A percentile compares a stretch with the other conserved stretches of the same genome.
Evolutionary conservation across 1,140 invertebrate genomes (phyloP).

Genomic region (Globodera ellingtonae): DNA sequence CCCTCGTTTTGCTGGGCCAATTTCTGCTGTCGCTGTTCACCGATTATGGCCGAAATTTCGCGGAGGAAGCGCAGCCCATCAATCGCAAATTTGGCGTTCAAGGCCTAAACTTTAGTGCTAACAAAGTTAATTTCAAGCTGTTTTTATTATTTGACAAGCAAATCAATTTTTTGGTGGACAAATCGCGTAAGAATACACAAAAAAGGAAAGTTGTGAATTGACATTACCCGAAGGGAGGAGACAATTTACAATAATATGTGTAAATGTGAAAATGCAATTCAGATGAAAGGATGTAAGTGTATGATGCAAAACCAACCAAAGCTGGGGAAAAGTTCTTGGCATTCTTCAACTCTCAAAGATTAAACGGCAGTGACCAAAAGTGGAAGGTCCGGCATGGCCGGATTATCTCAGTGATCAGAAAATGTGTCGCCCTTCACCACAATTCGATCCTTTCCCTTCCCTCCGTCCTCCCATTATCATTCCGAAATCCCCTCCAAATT

Average conservation of each 20-base stretch:
- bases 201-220: slow-evolving; percentile 28
- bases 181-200: not conserved
- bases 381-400: no score
- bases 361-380: no score
- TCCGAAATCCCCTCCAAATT: not conserved
- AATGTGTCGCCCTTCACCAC: not conserved
- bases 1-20: slow-evolving; percentile 44
- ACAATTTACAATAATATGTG: not conserved
- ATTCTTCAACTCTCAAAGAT: no score
- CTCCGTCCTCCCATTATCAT: not conserved
- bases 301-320: no score
- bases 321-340: no score
- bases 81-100: slow-evolving; percentile 80
- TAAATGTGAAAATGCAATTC: not conserved
- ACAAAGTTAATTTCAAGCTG: not conserved
- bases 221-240: not conserved
- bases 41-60: slow-evolving; percentile 78
- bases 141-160: not conserved
- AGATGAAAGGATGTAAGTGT: no score
- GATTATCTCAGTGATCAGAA: no score
- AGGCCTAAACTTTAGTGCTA: slow-evolving; percentile 72
- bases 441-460: slow-evolving; percentile 24
- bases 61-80: slow-evolving; percentile 93
- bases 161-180: no score
- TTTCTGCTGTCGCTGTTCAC: slow-evolving; percentile 67